A percentile compares a stretch with the other conserved stretches of the same genome.
phyloP scores from a whole-genome alignment of 2,113 vertebrate species.

The Phalacrocorax aristotelis region DNA sequence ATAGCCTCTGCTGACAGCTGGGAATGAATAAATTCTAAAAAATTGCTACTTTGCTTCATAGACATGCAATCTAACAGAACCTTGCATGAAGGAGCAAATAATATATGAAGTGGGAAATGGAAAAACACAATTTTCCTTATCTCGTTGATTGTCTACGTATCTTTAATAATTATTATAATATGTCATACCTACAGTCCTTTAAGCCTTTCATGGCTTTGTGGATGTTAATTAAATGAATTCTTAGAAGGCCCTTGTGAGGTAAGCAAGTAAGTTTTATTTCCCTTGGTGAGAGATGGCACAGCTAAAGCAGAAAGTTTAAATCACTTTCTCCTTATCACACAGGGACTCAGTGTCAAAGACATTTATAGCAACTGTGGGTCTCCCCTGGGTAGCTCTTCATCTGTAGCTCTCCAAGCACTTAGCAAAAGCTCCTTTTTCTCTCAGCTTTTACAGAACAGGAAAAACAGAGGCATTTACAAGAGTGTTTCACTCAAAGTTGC shows the following conservation, averaged over 20 bases:
- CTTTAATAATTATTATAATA: neutral
- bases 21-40: neutral
- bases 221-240: conserved; percentile 54
- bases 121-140: conserved; percentile 42
- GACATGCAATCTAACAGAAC: neutral
- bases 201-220: neutral
- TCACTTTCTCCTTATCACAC: neutral
- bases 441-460: neutral
- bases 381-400: neutral
- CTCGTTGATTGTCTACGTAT: neutral
- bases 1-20: neutral
- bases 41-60: neutral
- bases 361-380: neutral
- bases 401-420: neutral
- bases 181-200: conserved; percentile 4
- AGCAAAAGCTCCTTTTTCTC: neutral
- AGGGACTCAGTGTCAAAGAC: neutral
- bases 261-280: conserved; percentile 30
- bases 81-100: neutral
- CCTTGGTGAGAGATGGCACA: neutral
- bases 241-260: neutral
- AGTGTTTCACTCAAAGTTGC: neutral
- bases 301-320: conserved; percentile 40
- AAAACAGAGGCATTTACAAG: neutral
- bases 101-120: neutral